Evolutionary conservation across 2,797 vertebrate species (phyloP).

Genomic region (Phalloptychus januarius): DNA sequence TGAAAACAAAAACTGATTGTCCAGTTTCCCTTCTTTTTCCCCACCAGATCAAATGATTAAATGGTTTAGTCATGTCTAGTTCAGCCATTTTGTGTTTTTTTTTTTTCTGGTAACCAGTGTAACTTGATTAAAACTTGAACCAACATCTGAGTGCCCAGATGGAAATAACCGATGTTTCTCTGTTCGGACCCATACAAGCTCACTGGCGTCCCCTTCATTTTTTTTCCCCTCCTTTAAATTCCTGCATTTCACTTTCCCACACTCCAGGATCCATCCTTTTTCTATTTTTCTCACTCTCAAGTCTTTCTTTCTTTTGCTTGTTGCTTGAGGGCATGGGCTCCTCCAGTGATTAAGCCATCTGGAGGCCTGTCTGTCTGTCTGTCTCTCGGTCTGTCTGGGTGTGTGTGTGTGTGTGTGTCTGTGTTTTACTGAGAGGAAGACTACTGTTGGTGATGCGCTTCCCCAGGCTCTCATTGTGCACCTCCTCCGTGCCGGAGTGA

Average conservation of each 20-base stretch:
- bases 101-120: slow-evolving; percentile 52
- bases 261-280: slow-evolving; percentile 59
- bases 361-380: slow-evolving; percentile 67
- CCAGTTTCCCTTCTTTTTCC: not conserved
- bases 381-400: slow-evolving; percentile 57
- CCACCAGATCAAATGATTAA: slow-evolving; percentile 13
- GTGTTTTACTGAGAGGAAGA: slow-evolving; percentile 61
- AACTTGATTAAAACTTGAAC: slow-evolving; percentile 50
- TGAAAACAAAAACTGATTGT: not conserved
- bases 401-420: slow-evolving; percentile 58
- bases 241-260: slow-evolving; percentile 65
- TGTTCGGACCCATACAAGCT: slow-evolving; percentile 26
- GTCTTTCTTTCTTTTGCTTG: slow-evolving; percentile 56
- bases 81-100: slow-evolving; percentile 14
- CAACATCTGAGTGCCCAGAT: slow-evolving; percentile 20
- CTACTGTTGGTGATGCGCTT: slow-evolving; percentile 63
- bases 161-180: slow-evolving; percentile 24
- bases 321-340: slow-evolving; percentile 68
- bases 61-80: slow-evolving; percentile 36
- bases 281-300: slow-evolving; percentile 42
- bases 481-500: slow-evolving; percentile 53
- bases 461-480: slow-evolving; percentile 51
- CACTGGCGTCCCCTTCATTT: slow-evolving; percentile 17
- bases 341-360: slow-evolving; percentile 74
- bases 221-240: slow-evolving; percentile 17